Evolutionary conservation across 1,140 invertebrate species (phyloP).

Genomic region (Zaprionus capensis): DNA sequence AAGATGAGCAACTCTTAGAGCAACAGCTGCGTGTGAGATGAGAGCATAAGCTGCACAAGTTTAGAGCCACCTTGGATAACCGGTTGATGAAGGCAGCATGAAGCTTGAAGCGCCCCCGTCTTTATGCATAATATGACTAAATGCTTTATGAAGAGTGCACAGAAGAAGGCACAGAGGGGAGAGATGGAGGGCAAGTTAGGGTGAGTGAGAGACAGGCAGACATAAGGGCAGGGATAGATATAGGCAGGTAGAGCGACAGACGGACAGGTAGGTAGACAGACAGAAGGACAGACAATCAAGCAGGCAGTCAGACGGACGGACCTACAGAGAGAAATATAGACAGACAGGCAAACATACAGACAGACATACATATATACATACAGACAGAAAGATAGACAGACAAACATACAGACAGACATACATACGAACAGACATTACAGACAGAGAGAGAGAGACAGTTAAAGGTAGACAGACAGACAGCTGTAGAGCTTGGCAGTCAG

Average conservation of each 20-base stretch:
- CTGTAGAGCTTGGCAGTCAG: neutral
- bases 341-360: too few species aligned
- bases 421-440: too few species aligned
- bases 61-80: constrained; percentile 8
- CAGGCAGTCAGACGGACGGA: too few species aligned
- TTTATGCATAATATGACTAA: constrained; percentile 28
- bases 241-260: too few species aligned
- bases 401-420: too few species aligned
- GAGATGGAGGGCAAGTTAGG: neutral
- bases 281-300: too few species aligned
- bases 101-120: neutral
- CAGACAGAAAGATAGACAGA: too few species aligned
- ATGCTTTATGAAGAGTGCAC: constrained; percentile 3
- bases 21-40: constrained; percentile 30
- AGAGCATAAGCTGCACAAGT: constrained; percentile 6
- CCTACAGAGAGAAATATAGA: too few species aligned
- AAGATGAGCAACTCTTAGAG: neutral
- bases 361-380: too few species aligned
- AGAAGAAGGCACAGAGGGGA: neutral
- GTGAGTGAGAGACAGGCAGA: too few species aligned
- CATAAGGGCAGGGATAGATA: too few species aligned
- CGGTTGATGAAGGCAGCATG: neutral
- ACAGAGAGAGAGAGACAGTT: neutral
- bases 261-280: too few species aligned
- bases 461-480: neutral